Percentiles rank a stretch among this genome's conserved stretches.
Conservation (phyloP, 1,140 invertebrate species). For the Octopus sinensis region DNA sequence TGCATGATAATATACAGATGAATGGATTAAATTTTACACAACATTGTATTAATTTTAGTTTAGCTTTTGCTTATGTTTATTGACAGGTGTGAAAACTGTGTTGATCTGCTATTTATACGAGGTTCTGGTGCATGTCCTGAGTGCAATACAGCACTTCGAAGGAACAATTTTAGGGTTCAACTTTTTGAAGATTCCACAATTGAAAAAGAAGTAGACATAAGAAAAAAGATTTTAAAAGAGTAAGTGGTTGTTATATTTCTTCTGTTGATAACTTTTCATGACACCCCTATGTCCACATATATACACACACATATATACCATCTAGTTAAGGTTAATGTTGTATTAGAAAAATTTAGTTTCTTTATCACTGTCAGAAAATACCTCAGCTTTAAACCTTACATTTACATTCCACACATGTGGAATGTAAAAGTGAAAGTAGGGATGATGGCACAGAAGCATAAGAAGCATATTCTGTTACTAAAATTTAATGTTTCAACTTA, state of each 20-base stretch:
- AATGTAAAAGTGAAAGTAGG: too few species aligned
- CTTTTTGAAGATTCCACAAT: slow-evolving; percentile 93
- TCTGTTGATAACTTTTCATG: too few species aligned
- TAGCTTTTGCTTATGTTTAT: not conserved
- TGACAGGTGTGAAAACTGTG: slow-evolving; percentile 81
- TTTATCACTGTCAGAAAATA: too few species aligned
- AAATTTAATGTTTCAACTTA: too few species aligned
- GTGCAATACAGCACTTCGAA: slow-evolving; percentile 80
- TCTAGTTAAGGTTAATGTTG: too few species aligned
- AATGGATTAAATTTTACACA: not conserved
- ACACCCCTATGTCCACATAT: too few species aligned
- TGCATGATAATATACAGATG: not conserved
- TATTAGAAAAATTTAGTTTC: too few species aligned
- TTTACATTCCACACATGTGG: too few species aligned
- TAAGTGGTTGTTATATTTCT: slow-evolving; percentile 29
- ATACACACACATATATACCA: too few species aligned
- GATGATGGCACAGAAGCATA: too few species aligned
- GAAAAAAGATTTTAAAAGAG: slow-evolving; percentile 77
- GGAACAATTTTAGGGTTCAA: slow-evolving; percentile 89
- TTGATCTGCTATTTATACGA: slow-evolving; percentile 90
- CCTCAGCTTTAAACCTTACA: too few species aligned
- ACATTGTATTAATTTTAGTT: not conserved
- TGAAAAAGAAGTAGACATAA: slow-evolving; percentile 96
- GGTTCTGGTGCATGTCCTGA: slow-evolving; percentile 90
- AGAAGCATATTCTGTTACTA: too few species aligned